Conservation (phyloP, 2,113 vertebrate genomes). For the Entosphenus tridentatus region DNA sequence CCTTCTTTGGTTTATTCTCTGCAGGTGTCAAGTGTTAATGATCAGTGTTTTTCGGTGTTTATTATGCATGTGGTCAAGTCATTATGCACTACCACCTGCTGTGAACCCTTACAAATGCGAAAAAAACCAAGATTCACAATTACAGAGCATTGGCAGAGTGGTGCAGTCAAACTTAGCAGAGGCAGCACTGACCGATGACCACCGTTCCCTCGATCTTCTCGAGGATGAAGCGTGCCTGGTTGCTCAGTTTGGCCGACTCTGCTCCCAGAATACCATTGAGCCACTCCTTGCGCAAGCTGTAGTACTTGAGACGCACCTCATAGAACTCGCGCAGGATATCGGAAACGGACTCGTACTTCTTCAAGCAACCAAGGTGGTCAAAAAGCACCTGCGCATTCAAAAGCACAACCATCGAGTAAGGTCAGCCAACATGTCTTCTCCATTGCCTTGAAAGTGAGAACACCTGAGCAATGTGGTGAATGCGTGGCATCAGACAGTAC, state of each 20-base stretch:
- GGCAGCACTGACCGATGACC: conserved; percentile 39
- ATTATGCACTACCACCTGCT: not conserved
- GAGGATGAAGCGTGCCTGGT: conserved; percentile 84
- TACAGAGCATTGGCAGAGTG: not conserved
- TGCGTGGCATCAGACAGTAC: conserved; percentile 23
- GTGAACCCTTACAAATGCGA: not conserved
- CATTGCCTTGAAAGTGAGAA: not conserved
- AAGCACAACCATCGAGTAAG: not conserved
- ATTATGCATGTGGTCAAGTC: not conserved
- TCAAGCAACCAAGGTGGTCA: conserved; percentile 96
- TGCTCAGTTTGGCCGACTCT: conserved; percentile 72
- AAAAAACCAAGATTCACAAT: conserved; percentile 7
- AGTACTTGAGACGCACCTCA: conserved; percentile 75
- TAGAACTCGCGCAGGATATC: conserved; percentile 94
- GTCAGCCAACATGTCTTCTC: not conserved
- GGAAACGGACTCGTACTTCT: conserved; percentile 86
- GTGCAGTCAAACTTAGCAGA: too few relatives aligned
- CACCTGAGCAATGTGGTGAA: not conserved
- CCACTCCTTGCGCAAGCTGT: conserved; percentile 84
- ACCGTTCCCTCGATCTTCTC: conserved; percentile 96
- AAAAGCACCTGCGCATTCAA: conserved; percentile 65
- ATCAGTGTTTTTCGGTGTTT: not conserved
- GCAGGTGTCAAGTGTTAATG: conserved; percentile 8
- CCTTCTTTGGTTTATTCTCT: conserved; percentile 91
- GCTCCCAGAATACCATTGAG: conserved; percentile 64